Evolutionary conservation across 1,140 invertebrate genomes (phyloP).

Genomic region (Amyelois transitella): DNA sequence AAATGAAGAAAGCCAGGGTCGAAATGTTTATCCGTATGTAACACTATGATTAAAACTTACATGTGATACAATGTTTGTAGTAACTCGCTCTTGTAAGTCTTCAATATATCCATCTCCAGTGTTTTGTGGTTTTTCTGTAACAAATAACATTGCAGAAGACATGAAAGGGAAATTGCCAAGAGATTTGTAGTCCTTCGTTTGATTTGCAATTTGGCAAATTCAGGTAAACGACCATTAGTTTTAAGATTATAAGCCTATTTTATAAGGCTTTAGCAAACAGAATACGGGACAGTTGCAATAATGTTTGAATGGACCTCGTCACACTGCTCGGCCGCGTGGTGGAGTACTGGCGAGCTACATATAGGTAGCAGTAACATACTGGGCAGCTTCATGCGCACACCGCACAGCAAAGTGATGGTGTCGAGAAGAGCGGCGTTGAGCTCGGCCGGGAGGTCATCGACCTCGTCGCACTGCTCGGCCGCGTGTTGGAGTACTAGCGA

Average conservation of each 20-base stretch:
- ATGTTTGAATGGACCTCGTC: conserved; percentile 40
- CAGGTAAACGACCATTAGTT: too few relatives aligned
- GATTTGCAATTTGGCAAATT: too few relatives aligned
- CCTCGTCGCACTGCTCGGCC: conserved; percentile 43
- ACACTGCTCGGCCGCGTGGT: conserved; percentile 43
- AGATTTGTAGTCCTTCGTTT: too few relatives aligned
- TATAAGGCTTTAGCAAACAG: too few relatives aligned
- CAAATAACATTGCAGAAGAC: too few relatives aligned
- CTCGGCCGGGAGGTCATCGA: conserved; percentile 24
- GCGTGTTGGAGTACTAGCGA: conserved; percentile 48
- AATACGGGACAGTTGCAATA: too few relatives aligned
- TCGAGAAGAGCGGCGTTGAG: conserved; percentile 39
- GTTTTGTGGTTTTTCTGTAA: conserved; percentile 50
- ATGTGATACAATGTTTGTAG: conserved; percentile 63
- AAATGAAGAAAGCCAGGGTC: too few relatives aligned
- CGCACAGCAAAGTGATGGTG: conserved; percentile 47
- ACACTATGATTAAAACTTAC: conserved; percentile 29
- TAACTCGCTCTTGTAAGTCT: conserved; percentile 56
- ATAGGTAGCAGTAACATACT: too few relatives aligned
- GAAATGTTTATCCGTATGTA: background rate
- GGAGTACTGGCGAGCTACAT: too few relatives aligned
- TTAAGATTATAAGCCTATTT: too few relatives aligned
- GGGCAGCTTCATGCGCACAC: conserved; percentile 47
- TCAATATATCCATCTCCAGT: conserved; percentile 44
- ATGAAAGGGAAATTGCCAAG: too few relatives aligned